A percentile compares a stretch with the other conserved stretches of the same genome.
phyloP scores from a whole-genome alignment of 2,888 invertebrate species.

The Lepidonotus clava region DNA sequence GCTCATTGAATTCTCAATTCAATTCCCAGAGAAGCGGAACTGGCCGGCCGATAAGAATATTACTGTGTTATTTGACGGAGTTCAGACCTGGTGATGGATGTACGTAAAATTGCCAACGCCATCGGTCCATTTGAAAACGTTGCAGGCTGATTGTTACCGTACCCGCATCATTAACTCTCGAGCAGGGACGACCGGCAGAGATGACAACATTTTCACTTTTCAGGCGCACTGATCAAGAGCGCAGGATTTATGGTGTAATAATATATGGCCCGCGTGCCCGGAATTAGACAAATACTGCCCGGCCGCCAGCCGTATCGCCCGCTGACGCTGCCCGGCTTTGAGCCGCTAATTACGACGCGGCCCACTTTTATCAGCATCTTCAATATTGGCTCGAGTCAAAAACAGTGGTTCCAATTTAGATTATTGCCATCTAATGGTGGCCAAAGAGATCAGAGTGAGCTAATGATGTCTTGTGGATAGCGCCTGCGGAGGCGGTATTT shows the following conservation, averaged over 20 bases:
- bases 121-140: background rate
- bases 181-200: background rate
- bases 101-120: background rate
- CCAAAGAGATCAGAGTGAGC: conserved; percentile 26
- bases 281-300: background rate
- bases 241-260: background rate
- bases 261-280: background rate
- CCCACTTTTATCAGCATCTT: conserved; percentile 23
- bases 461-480: conserved; percentile 39
- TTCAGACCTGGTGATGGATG: background rate
- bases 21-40: conserved; percentile 24
- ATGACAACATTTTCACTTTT: conserved; percentile 18
- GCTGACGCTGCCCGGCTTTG: background rate
- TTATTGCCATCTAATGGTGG: conserved; percentile 46
- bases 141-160: conserved; percentile 17
- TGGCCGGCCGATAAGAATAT: background rate
- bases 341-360: conserved; percentile 34
- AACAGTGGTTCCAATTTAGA: conserved; percentile 46
- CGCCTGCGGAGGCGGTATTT: background rate
- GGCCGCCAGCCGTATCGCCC: background rate
- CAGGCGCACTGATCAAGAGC: background rate
- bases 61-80: conserved; percentile 2
- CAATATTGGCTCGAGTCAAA: conserved; percentile 46
- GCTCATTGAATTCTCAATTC: background rate
- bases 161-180: conserved; percentile 24